Evolutionary conservation across 2,888 invertebrate genomes (phyloP).

Genomic region (Drosophila nigricruria): DNA sequence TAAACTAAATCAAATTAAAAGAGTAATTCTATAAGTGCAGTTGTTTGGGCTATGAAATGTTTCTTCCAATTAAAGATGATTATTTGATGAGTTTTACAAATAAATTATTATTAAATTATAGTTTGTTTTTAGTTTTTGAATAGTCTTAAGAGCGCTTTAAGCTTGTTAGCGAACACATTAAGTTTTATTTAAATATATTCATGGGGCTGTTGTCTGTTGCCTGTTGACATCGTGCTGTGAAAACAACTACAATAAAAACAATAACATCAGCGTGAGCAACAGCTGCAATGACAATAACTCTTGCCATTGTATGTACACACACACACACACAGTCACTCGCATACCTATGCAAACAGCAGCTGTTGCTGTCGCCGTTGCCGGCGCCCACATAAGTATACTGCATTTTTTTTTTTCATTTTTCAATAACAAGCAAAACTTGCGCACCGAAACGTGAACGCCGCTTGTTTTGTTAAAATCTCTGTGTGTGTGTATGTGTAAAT

Average conservation of each 20-base stretch:
- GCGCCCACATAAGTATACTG: constrained; percentile 67
- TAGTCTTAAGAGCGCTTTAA: constrained; percentile 24
- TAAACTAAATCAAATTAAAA: background rate
- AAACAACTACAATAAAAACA: constrained; percentile 66
- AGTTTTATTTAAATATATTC: constrained; percentile 74
- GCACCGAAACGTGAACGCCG: constrained; percentile 52
- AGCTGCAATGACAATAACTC: constrained; percentile 79
- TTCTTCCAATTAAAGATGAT: too few species aligned
- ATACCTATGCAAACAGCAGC: constrained; percentile 54
- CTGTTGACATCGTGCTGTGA: constrained; percentile 65
- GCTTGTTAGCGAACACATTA: constrained; percentile 23
- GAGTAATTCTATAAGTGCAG: background rate
- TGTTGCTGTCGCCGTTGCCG: constrained; percentile 32
- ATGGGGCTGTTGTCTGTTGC: constrained; percentile 49
- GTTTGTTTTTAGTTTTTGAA: constrained; percentile 27
- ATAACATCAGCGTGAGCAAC: constrained; percentile 67
- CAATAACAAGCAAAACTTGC: constrained; percentile 59
- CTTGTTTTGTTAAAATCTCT: constrained; percentile 43
- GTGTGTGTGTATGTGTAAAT: background rate
- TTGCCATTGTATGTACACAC: constrained; percentile 36
- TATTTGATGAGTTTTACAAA: too few species aligned
- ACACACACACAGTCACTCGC: constrained; percentile 15
- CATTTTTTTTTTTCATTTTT: constrained; percentile 48
- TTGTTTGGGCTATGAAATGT: background rate
- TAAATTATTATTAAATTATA: background rate